These are phyloP conservation scores for Eutrigla gurnardus DNA, from an alignment of 2,797 vertebrate genomes.

Conservation along the genomic window DNA sequence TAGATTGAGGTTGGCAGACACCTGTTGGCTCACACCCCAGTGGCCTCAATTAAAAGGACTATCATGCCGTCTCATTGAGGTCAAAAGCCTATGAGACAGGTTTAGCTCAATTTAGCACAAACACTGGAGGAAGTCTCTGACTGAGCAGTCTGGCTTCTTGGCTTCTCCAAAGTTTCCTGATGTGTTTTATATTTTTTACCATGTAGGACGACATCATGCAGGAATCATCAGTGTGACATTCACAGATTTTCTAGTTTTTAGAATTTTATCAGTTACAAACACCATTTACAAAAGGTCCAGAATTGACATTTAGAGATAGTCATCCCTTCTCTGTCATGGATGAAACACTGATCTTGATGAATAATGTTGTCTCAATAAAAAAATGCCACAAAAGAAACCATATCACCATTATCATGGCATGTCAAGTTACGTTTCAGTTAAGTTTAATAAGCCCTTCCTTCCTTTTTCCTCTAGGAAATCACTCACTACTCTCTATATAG, in stretches of 20 bases:
- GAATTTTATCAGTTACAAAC: background rate
- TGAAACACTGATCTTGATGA: background rate
- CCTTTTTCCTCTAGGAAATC: too few relatives aligned
- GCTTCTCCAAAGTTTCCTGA: background rate
- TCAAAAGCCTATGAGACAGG: background rate
- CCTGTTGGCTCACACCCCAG: too few relatives aligned
- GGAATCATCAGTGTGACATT: too few relatives aligned
- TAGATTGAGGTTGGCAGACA: background rate
- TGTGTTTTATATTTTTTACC: background rate
- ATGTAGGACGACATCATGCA: too few relatives aligned
- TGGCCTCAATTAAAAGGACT: too few relatives aligned
- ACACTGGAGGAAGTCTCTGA: background rate
- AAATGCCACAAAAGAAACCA: background rate
- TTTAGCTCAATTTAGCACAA: background rate
- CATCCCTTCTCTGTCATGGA: background rate
- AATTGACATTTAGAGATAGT: background rate
- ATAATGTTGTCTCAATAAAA: background rate
- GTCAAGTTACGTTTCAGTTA: too few relatives aligned
- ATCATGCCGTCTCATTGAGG: too few relatives aligned
- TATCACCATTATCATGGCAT: too few relatives aligned
- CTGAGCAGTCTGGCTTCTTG: background rate
- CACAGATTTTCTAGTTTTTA: background rate
- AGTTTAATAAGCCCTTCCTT: too few relatives aligned
- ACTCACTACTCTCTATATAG: too few relatives aligned
- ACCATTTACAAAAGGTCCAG: background rate